Percentiles rank a stretch among this genome's conserved stretches.
Evolutionary conservation across 2,888 invertebrate species (phyloP).

Genomic region (Strigamia transsilvanica): DNA sequence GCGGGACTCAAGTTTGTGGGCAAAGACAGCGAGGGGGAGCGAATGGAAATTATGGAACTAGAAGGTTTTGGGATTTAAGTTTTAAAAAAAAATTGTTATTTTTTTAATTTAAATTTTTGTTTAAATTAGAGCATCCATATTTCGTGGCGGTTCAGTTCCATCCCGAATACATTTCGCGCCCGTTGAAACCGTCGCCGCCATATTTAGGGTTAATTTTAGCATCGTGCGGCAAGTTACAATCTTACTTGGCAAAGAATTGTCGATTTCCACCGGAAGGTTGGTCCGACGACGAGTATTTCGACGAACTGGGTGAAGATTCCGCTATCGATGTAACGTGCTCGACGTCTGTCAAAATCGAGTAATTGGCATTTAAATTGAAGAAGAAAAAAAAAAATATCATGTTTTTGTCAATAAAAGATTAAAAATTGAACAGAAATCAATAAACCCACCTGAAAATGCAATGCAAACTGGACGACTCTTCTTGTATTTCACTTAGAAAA

Average conservation of each 20-base stretch:
- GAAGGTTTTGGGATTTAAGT: conserved; percentile 64
- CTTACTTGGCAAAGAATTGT: conserved; percentile 49
- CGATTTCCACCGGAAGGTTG: conserved; percentile 20
- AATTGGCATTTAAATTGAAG: not conserved
- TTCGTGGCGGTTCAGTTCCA: conserved; percentile 97
- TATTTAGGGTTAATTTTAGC: conserved; percentile 94
- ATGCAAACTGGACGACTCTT: no score
- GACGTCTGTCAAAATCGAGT: not conserved
- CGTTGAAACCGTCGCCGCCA: conserved; percentile 90
- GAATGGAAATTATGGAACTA: conserved; percentile 95
- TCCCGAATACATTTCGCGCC: conserved; percentile 94
- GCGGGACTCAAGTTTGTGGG: conserved; percentile 87
- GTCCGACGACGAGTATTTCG: conserved; percentile 17
- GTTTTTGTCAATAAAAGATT: no score
- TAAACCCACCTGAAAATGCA: no score
- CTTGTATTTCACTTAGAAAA: no score
- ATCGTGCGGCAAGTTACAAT: conserved; percentile 79
- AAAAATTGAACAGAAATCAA: no score
- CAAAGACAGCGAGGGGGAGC: conserved; percentile 79
- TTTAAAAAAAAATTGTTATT: not conserved
- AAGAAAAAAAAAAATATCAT: not conserved
- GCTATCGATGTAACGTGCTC: not conserved
- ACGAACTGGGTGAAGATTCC: not conserved
- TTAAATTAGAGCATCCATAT: conserved; percentile 77
- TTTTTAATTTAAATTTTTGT: conserved; percentile 30